A percentile compares a stretch with the other conserved stretches of the same genome.
Conservation (phyloP, 2,113 vertebrate genomes). For the Donacobius atricapilla region DNA sequence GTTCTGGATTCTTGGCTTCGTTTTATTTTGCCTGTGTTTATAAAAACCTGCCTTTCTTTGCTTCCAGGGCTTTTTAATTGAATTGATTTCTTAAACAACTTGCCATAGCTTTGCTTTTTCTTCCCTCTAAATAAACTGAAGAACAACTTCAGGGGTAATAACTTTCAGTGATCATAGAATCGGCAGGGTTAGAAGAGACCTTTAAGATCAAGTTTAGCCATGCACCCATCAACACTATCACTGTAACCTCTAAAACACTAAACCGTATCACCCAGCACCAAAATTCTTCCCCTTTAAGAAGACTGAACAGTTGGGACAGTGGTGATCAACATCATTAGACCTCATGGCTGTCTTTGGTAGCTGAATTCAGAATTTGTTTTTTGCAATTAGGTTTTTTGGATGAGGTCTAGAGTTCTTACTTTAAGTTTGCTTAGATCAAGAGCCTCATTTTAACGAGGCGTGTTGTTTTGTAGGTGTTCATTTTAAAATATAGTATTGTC, state of each 20-base stretch:
- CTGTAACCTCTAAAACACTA: background rate
- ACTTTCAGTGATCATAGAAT: background rate
- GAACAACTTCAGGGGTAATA: background rate
- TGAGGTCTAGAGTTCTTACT: background rate
- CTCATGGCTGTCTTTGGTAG: background rate
- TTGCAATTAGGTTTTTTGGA: background rate
- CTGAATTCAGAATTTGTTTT: background rate
- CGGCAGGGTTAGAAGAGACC: background rate
- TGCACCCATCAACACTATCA: background rate
- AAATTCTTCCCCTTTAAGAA: background rate
- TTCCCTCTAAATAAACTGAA: background rate
- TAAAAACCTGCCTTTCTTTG: accelerated
- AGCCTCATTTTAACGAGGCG: background rate
- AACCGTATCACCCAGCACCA: background rate
- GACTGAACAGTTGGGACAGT: background rate
- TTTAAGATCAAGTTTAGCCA: background rate
- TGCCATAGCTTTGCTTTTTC: background rate
- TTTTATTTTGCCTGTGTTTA: background rate
- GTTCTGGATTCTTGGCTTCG: background rate
- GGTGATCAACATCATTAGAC: background rate
- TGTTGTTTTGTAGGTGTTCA: background rate
- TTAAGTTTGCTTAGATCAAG: background rate
- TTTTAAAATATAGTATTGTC: background rate
- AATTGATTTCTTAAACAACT: background rate
- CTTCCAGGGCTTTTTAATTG: background rate